Base-by-base conservation (phyloP, 2,888 invertebrate species). In the Campopleginae sp. region DNA sequence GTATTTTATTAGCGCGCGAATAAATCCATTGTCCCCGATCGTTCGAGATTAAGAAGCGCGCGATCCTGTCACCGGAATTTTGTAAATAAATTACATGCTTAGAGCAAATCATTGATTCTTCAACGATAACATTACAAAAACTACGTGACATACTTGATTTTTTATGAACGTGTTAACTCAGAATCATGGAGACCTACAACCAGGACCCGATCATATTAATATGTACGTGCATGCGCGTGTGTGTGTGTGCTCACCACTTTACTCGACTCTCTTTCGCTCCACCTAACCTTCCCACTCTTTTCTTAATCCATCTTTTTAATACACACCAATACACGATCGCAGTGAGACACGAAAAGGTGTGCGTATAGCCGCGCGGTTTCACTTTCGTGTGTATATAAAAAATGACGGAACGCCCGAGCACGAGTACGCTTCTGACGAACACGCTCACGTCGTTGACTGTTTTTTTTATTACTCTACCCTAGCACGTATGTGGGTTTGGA, bases 321-420 rank as follows among this genome's bases (percentile, higher is more conserved):
- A 58, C 12, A 23, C 58, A 58, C 58, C 27, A 14, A 58, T 27
- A 27, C 33, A 42, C 19, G 48, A 12, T 0, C 31, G 23, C 63
- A 63, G 19, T 6, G 8, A 63, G 27, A n/a, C 63, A 8, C 46
- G 10, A 14, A 31, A 17, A 3, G 8, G 42, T 5, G 12, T 7
- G 66, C 38, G 68, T 17, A 17, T 44, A 7, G 10, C 38, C 19
- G 33, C 14, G 8, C 38, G 7, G 70, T 46, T n/a, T 48, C 31
- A 31, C 58, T 58, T 58, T 27, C 12, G 70, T 14, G 46, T 31
- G 12, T n/a, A 31, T 0, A 27, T 1, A 38, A n/a, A 44, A 58
- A 46, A n/a, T 75, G 44, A 75, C 75, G 75, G 63, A 75, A 74
- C 31, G 58, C 27, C 42, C 58, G 27, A 42, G 38, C 42, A 27